These are phyloP conservation scores for Diplodus puntazzo DNA, from an alignment of 2,797 vertebrate genomes.

Conservation along the genomic window DNA sequence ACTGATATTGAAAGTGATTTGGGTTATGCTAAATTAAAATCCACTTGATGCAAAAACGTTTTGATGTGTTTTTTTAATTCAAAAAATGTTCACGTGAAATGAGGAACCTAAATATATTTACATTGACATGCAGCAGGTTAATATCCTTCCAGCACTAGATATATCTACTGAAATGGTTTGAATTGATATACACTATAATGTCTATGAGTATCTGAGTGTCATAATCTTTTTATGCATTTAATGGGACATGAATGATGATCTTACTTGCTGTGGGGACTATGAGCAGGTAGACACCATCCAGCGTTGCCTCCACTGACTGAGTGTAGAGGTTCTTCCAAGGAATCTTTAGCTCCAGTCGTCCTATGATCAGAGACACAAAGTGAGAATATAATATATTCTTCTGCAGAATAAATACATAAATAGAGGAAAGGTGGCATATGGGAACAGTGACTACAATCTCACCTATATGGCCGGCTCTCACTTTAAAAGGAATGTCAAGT, in stretches of 20 bases:
- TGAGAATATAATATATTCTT: constrained; percentile 20
- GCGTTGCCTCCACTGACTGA: constrained; percentile 95
- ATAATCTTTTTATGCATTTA: background rate
- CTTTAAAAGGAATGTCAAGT: constrained; percentile 97
- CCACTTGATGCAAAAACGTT: background rate
- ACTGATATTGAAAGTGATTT: background rate
- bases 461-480: constrained; percentile 97
- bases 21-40: background rate
- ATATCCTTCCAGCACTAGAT: background rate
- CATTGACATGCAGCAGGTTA: background rate
- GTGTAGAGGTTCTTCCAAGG: constrained; percentile 98
- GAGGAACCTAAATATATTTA: background rate
- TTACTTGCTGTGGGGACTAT: constrained; percentile 98
- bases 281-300: constrained; percentile 96
- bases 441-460: constrained; percentile 62
- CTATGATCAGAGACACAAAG: constrained; percentile 72
- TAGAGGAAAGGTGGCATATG: background rate
- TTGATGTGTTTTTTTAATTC: background rate
- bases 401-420: background rate
- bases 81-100: background rate
- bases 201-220: background rate
- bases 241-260: constrained; percentile 61
- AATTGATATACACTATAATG: background rate
- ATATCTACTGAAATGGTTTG: background rate
- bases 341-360: constrained; percentile 93